These are phyloP conservation scores for Blera fallax DNA, from an alignment of 2,888 invertebrate genomes.

Conservation along the genomic window DNA sequence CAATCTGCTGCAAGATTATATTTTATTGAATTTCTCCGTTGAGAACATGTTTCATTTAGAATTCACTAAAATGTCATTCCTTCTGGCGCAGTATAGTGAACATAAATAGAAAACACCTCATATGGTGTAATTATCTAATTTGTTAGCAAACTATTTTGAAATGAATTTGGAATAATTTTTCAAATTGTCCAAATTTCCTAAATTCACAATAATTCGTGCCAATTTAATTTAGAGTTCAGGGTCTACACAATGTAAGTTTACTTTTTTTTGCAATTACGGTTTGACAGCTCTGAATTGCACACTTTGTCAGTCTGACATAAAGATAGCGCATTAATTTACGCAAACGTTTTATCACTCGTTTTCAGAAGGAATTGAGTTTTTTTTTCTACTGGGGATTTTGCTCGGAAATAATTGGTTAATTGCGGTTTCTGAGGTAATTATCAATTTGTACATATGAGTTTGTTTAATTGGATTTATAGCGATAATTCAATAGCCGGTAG, in stretches of 20 bases:
- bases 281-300: constrained; percentile 17
- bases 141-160: not conserved
- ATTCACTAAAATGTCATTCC: not conserved
- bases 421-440: not conserved
- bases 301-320: not conserved
- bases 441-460: not conserved
- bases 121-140: not conserved
- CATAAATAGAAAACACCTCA: not conserved
- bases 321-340: not conserved
- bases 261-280: constrained; percentile 4
- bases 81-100: not conserved
- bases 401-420: constrained; percentile 8
- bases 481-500: not conserved
- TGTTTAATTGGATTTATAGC: not conserved
- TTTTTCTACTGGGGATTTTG: not conserved
- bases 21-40: not conserved
- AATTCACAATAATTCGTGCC: constrained; percentile 14
- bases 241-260: not conserved
- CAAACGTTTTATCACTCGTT: not conserved
- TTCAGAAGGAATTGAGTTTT: not conserved
- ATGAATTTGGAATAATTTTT: not conserved
- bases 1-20: not conserved
- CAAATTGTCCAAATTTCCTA: not conserved
- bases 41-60: not conserved
- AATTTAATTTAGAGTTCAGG: not conserved